Base-by-base conservation (phyloP, 2,888 invertebrate genomes). In the Nematopogon swammerdamellus region DNA sequence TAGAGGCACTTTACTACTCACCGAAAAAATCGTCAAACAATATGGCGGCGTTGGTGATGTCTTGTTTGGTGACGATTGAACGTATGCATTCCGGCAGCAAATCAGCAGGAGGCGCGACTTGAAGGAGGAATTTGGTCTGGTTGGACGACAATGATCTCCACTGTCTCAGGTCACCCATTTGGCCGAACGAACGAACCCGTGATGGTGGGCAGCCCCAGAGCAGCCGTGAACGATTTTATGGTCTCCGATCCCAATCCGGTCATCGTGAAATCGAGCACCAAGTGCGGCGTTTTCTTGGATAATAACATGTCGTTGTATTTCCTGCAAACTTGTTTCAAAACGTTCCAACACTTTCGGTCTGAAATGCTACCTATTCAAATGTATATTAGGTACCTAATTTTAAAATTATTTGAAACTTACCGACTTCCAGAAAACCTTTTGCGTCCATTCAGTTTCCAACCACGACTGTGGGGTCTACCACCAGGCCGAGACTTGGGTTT, bases 41-140 rank as follows among this genome's bases (percentile, higher is more conserved):
- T 47, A 97, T 91, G 5, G 93, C 96, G 14, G 95, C 94, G 64
- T 94, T 95, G 3, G 92, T 91, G 50, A 96, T 91, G 62, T 95
- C 93, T 70, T 94, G 89, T 55, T 86, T 84, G 0, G 84, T 80
- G 3, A 93, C 91, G 57, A 96, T 85, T 45, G 91, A 88, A 50
- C 92, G 80, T 1, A 97, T 84, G 1, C 90, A 86, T 67, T 92
- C 91, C 0, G 94, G 90, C 54, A 95, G 85, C 25, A 93, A 77
- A 62, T 94, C 94, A 0, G 89, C 89, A 0, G 95, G 95, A 0
- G 95, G 93, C 75, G 86, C 86, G 43, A 93, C 82, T 74, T 94
- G 94, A 8, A 95, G 73, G 20, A 95, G 72, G 69, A 89, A 94
- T 57, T 86, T 85, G 49, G 84, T 82, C 62, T 92, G 88, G 50